Evolutionary conservation across 1,140 invertebrate species (phyloP), one percentile per base, ranked within the genome.

Genomic region (Panagrolaimus sp.): DNA sequence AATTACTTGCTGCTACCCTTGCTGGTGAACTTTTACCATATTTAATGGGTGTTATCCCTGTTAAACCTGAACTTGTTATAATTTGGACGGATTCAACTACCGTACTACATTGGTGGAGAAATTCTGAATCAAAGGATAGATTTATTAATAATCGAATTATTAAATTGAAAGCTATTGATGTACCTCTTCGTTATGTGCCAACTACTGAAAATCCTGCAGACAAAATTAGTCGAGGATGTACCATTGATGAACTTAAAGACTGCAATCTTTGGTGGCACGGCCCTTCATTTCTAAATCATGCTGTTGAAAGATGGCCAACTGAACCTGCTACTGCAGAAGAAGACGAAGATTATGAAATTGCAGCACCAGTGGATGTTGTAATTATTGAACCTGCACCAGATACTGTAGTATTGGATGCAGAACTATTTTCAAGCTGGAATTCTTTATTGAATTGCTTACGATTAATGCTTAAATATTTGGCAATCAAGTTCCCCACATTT

Each of bases 31-130:
- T 65, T 9, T 5, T 27, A 0, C 11, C 11, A 5, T 69, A 20
- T 46, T 9, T 75, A 7, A 63, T 23, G 1, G 23, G 47, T 9
- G 63, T 69, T 25, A 11, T 75, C 0, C 61, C 61, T 14, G 16
- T 46, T 1, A n/a, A n/a, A 9, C 67, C 69, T 9, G 5, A 5
- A 0, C 13, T 1, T 1, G 9, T 42, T 2, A 38, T 51, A 23
- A 14, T 76, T 7, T 75, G 74, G 74, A 61, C 45, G 5, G 74
- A 75, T 25, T 76, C 74, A 23, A n/a, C 16, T 31, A 53, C 27
- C 5, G 71, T 27, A 4, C 46, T 75, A 3, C 14, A 46, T 5
- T 69, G 71, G 71, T 62, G 76, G n/a, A 70, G n/a, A 5, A 1
- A 14, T 13, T 61, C 42, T 5, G 46, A 69, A 47, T 57, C 25